These are phyloP conservation scores for Trachurus trachurus DNA, from an alignment of 2,797 vertebrate genomes.

Conservation along the genomic window DNA sequence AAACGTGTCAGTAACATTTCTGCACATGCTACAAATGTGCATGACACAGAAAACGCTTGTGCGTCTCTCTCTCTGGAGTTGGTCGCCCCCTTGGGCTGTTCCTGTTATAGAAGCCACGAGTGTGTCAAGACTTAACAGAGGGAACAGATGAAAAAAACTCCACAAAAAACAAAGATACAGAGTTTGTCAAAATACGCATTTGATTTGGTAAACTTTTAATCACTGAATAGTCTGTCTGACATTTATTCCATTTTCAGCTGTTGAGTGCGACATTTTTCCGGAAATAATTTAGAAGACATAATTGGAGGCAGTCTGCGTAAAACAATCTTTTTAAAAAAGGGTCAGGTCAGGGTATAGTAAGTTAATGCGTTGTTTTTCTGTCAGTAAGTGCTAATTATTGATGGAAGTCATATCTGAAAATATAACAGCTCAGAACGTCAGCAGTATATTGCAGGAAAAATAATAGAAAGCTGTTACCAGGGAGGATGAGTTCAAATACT, in stretches of 20 bases:
- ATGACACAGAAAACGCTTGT: constrained; percentile 43
- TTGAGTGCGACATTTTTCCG: neutral
- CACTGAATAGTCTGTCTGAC: neutral
- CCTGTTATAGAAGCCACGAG: constrained; percentile 46
- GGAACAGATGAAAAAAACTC: constrained; percentile 5
- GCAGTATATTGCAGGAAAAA: neutral
- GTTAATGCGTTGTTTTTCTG: neutral
- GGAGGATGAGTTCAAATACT: constrained; percentile 11
- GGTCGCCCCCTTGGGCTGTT: constrained; percentile 41
- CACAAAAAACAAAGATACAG: constrained; percentile 11
- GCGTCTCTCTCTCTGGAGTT: constrained; percentile 35
- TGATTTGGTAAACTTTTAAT: constrained; percentile 14
- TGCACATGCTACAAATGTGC: constrained; percentile 23
- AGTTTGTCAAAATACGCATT: constrained; percentile 17
- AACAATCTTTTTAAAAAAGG: neutral
- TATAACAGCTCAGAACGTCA: neutral
- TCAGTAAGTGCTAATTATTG: constrained; percentile 11
- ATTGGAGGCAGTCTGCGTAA: neutral
- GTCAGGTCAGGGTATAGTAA: neutral
- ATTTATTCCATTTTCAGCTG: neutral
- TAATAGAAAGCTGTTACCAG: neutral
- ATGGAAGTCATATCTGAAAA: neutral
- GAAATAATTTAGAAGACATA: neutral
- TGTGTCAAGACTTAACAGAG: constrained; percentile 44
- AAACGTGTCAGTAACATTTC: constrained; percentile 33